Percentiles rank a stretch among this genome's conserved stretches.
phyloP scores from a whole-genome alignment of 2,113 vertebrate species.

The Ramphastos sulfuratus region DNA sequence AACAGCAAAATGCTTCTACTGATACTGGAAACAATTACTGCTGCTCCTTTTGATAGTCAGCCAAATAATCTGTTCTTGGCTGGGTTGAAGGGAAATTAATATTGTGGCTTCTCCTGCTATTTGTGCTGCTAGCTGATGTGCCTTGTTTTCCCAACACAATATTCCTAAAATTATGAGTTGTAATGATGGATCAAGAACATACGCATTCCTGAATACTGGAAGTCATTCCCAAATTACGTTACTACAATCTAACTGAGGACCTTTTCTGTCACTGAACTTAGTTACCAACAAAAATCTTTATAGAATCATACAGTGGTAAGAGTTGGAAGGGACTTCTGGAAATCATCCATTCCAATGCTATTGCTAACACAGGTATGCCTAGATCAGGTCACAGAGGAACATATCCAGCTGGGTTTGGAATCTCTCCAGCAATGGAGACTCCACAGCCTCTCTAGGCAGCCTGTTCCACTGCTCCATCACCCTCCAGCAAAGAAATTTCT shows the following conservation, averaged over 20 bases:
- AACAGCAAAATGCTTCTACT: neutral
- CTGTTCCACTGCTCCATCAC: no score
- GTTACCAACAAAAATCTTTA: neutral
- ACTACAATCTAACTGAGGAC: neutral
- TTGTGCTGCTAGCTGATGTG: neutral
- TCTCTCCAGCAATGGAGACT: no score
- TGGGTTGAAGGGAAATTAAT: neutral
- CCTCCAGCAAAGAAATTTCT: no score
- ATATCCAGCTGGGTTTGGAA: no score
- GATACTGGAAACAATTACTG: slow-evolving; percentile 21
- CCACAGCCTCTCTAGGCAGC: no score
- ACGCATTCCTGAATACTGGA: neutral
- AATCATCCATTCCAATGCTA: no score
- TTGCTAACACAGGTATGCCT: no score
- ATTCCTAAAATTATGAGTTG: neutral
- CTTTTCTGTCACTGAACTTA: neutral
- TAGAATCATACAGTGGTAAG: neutral
- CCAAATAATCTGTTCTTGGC: neutral
- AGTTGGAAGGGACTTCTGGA: no score
- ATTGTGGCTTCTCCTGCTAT: neutral
- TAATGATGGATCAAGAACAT: neutral
- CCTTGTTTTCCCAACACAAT: neutral
- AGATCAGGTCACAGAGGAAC: no score
- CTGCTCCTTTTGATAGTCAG: neutral
- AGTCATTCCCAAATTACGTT: neutral